Evolutionary conservation across 2,888 invertebrate species (phyloP), one percentile per base, ranked within the genome.

Genomic region (Drosophila nr. perissopoda): DNA sequence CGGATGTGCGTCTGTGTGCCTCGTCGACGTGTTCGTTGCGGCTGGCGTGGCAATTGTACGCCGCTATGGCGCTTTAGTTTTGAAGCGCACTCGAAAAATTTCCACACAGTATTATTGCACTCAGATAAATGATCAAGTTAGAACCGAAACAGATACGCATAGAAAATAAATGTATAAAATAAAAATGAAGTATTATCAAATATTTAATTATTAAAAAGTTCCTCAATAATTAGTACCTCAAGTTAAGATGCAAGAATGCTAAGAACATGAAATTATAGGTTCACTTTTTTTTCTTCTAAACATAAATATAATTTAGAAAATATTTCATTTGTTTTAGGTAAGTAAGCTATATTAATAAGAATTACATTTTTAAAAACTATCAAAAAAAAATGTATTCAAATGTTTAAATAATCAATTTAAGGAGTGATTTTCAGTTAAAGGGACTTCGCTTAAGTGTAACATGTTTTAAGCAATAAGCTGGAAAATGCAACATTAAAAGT

Each of bases 1-100:
- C 16, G 27, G 36, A 42, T 45, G 53, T 16, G 45, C n/a, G 40
- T 40, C n/a, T 27, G 38, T 48, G 52, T 34, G 54, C 36, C 38
- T 49, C 40, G 54, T 29, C 52, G n/a, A 48, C 45, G 36, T 27
- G 58, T 49, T 54, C 34, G 10, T 49, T 72, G 67, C 36, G 70
- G 64, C 67, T 67, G 54, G 53, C 57, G 66, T 56, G 66, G 62
- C 79, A 74, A 61, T 74, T 76, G 49, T 67, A 65, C 66, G 57
- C 67, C 49, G 69, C 67, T 58, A 40, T 66, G 72, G 53, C 63
- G 66, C 72, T 80, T 67, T 63, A 69, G 49, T 45, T 61, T 73
- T 52, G 38, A 48, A 54, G 56, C 48, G 62, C 65, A 54, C 49
- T 54, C 57, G 48, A 65, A 62, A 72, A 76, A 57, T 60, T 13